A percentile compares a stretch with the other conserved stretches of the same genome.
Conservation (phyloP, 2,113 vertebrate species). For the Furnarius figulus region DNA sequence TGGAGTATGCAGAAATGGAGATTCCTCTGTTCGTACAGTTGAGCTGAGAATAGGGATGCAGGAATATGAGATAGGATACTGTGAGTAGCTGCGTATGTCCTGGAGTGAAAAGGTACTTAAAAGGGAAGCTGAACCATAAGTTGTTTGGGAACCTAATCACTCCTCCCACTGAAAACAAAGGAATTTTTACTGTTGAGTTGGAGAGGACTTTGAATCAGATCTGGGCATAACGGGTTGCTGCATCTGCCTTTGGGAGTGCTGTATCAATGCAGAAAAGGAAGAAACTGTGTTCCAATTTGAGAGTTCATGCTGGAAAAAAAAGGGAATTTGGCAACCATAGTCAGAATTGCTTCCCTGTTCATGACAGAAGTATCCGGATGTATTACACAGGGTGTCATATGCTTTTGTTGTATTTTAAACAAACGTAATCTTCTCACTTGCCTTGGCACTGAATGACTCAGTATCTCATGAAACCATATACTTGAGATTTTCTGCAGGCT, state of each 20-base stretch:
- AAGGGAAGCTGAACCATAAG: background rate
- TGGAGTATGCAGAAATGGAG: background rate
- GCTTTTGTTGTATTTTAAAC: constrained; percentile 15
- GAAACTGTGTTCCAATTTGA: background rate
- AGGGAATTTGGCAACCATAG: background rate
- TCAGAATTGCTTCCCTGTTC: background rate
- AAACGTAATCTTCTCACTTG: background rate
- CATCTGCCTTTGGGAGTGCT: background rate
- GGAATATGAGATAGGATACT: background rate
- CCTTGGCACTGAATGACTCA: background rate
- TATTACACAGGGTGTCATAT: background rate
- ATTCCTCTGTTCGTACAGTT: background rate
- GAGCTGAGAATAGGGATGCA: background rate
- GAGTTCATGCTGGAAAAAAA: background rate
- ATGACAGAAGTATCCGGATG: background rate
- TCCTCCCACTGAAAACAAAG: background rate
- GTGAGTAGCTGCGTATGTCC: background rate
- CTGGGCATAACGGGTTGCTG: background rate
- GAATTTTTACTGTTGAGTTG: background rate
- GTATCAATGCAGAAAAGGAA: background rate
- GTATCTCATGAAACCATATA: background rate
- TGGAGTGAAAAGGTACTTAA: background rate
- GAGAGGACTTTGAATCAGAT: background rate
- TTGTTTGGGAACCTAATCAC: background rate
- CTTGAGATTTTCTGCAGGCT: background rate